Conservation (phyloP, 2,888 invertebrate species). For the Belgica antarctica region DNA sequence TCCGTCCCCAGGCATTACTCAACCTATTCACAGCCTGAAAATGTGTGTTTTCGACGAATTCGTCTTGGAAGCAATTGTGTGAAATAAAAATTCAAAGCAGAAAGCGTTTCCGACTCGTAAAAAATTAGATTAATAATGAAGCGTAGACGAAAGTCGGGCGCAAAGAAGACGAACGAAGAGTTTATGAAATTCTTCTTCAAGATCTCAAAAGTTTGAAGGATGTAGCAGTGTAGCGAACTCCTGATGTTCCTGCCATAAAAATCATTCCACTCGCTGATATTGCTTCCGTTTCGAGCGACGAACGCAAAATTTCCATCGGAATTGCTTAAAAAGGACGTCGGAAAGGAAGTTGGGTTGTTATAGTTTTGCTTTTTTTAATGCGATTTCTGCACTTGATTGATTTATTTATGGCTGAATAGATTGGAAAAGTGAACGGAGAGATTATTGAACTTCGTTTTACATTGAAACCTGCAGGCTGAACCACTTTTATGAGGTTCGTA, state of each 20-base stretch:
- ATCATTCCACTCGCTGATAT: background rate
- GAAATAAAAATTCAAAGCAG: background rate
- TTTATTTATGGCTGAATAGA: too few species aligned
- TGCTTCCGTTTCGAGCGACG: too few species aligned
- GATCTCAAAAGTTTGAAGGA: background rate
- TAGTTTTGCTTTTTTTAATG: background rate
- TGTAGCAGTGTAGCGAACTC: background rate
- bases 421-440: too few species aligned
- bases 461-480: too few species aligned
- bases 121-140: slow-evolving; percentile 14
- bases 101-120: background rate
- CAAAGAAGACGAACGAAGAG: background rate
- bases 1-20: too few species aligned
- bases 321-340: background rate
- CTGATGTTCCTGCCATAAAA: background rate
- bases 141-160: background rate
- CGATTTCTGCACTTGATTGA: background rate
- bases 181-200: background rate
- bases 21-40: too few species aligned
- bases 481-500: background rate
- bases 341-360: background rate
- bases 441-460: too few species aligned
- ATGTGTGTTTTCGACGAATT: too few species aligned
- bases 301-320: background rate
- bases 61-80: background rate